A percentile compares a stretch with the other conserved stretches of the same genome.
Conservation (phyloP, 2,888 invertebrate genomes). For the Masnerella sp. region DNA sequence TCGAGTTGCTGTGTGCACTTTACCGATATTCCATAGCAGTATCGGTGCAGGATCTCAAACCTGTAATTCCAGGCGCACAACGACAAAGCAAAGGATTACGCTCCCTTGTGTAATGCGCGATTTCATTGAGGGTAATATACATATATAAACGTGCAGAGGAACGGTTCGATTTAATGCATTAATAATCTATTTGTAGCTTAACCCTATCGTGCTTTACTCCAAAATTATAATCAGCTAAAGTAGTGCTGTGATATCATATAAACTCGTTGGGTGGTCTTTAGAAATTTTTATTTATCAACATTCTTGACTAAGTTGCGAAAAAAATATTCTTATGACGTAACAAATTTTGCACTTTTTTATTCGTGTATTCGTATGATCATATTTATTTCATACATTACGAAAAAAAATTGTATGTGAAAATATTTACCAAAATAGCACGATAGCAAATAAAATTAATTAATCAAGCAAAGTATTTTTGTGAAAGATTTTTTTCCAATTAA, state of each 20-base stretch:
- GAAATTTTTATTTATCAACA: too few relatives aligned
- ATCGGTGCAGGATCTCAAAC: constrained; percentile 38
- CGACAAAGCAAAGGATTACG: constrained; percentile 53
- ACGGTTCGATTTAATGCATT: constrained; percentile 55
- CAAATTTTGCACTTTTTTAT: too few relatives aligned
- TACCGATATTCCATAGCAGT: constrained; percentile 15
- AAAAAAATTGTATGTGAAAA: too few relatives aligned
- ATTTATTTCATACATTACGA: too few relatives aligned
- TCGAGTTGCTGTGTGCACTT: constrained; percentile 27
- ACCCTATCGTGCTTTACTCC: constrained; percentile 8
- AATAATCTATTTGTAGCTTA: constrained; percentile 54
- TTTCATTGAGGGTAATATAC: constrained; percentile 25
- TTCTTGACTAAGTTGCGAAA: too few relatives aligned
- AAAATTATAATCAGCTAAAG: constrained; percentile 37
- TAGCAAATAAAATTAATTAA: too few relatives aligned
- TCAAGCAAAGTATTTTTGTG: too few relatives aligned
- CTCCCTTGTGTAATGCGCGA: constrained; percentile 34
- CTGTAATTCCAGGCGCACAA: constrained; percentile 43
- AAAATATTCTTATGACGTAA: too few relatives aligned
- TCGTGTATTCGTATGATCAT: too few relatives aligned
- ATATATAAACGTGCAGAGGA: constrained; percentile 17
- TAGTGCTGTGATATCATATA: constrained; percentile 8
- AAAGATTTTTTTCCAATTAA: too few relatives aligned
- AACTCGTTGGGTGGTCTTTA: neutral
- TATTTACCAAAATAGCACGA: too few relatives aligned